These are phyloP conservation scores for Cephus cinctus DNA, from an alignment of 1,140 invertebrate species.

Conservation along the genomic window DNA sequence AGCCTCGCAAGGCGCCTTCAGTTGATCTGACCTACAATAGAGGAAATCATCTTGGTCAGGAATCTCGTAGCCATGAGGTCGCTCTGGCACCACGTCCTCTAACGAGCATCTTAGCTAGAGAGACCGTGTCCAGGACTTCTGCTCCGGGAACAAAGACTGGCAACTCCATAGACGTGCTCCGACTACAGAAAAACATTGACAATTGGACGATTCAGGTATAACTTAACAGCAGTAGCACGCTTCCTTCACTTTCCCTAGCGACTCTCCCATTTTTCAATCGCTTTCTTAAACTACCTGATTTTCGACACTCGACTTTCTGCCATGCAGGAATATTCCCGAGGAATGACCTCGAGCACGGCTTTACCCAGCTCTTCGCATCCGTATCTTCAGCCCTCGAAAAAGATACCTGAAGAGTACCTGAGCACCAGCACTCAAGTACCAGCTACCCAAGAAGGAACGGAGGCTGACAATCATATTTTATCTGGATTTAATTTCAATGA, in stretches of 20 bases:
- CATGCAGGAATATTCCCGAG: constrained; percentile 49
- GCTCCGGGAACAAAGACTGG: too few species aligned
- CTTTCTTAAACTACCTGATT: neutral
- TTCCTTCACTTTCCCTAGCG: constrained; percentile 5
- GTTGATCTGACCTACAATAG: too few species aligned
- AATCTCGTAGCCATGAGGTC: constrained; percentile 38
- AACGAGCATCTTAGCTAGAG: too few species aligned
- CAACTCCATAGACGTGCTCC: constrained; percentile 67
- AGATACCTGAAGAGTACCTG: constrained; percentile 76
- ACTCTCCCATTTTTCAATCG: constrained; percentile 7
- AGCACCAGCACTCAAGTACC: constrained; percentile 63
- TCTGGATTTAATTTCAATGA: constrained; percentile 37
- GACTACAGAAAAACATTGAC: constrained; percentile 79
- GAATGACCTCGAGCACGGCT: constrained; percentile 34
- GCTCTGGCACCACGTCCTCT: constrained; percentile 38
- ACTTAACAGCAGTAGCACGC: constrained; percentile 5
- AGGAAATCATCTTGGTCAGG: constrained; percentile 34
- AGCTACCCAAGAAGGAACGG: constrained; percentile 38
- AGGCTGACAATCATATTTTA: constrained; percentile 20
- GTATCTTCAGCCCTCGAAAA: constrained; percentile 64
- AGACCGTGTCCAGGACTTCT: too few species aligned
- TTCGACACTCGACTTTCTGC: constrained; percentile 5
- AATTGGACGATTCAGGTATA: constrained; percentile 81
- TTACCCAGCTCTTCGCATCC: constrained; percentile 45
- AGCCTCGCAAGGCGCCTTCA: too few species aligned